Evolutionary conservation across 2,797 vertebrate genomes (phyloP), one percentile per base, ranked within the genome.

Genomic region (Luscinia luscinia): DNA sequence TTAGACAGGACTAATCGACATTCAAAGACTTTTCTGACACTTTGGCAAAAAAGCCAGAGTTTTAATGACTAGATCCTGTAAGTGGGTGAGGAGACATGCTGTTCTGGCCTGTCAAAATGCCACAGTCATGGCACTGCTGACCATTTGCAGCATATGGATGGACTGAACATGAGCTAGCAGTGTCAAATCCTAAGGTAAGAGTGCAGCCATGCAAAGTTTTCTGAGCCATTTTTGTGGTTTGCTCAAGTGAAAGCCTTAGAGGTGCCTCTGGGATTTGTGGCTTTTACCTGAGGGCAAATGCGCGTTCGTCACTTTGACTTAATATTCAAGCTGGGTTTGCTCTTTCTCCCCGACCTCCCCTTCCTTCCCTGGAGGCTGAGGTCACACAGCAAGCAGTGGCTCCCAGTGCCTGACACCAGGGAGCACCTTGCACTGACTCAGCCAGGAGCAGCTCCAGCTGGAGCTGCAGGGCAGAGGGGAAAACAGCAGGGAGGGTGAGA

Each of bases 351-450:
- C 28, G 15, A 1, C 62, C 43, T 45, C 59, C 41, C 36, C 27
- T 76, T 83, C 55, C 77, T 70, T 73, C 38, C 36, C 76, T 2
- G 5, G 22, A 66, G 51, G 64, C 70, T 96, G 96, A 92, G 83
- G 90, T 85, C 87, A 95, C 38, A 17, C 41, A 20, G 24, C 76
- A 82, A 30, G 68, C 84, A 64, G 95, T 61, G 95, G 73, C 68
- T 94, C 28, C 85, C 72, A 2, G 76, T 0, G 82, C 94, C 76
- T 83, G 94, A 70, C 55, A 96, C 92, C 83, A 75, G 62, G 1
- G 6, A 90, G 91, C 55, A 88, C 70, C 85, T 89, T 34, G 61
- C 59, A 45, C 72, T 43, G 58, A 58, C 83, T 86, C 67, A 73
- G 57, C 54, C 61, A 64, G 80, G 41, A 78, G 41, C 80, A 72